Evolutionary conservation across 2,888 invertebrate genomes (phyloP), one percentile per base, ranked within the genome.

Genomic region (Scaptomyza cyrtandrae): DNA sequence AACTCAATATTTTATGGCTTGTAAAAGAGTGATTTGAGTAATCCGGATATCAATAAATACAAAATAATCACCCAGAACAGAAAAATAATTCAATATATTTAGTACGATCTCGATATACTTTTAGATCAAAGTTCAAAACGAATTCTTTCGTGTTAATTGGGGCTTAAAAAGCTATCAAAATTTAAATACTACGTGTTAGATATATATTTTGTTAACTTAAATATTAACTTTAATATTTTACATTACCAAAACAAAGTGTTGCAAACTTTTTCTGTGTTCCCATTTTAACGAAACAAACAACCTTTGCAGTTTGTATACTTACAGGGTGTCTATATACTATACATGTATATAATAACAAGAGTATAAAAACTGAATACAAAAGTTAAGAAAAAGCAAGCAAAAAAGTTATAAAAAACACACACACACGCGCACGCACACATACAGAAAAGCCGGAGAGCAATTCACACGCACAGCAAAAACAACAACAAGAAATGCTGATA

Each of bases 381-480:
- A 61, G 53, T 50, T 58, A 59, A 62, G 41, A 35, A 57, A 65
- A 68, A 58, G 49, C 49, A 65, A 71, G 62, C 57, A 76, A 68
- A 58, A 59, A 79, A 71, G 72, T 66, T 77, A 63, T 71, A 76
- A 80, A 73, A 60, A 31, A 49, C 7, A 9, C 39, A 39, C 7
- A 37, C 1, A 7, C 37, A 37, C 37, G n/a, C 37, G 14, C 37
- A 13, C 13, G 24, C 19, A 46, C 3, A 13, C 19, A 66, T 69
- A 71, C 63, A 71, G 59, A 74, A 75, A 77, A 75, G 63, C 80
- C 75, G 72, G 64, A 76, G 78, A 80, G 78, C 81, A 78, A 88
- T 85, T 84, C 85, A 69, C 85, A 86, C 87, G 89, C 87, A 86
- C 80, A 71, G 54, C 71, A 71, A 46, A 41, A 64, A 64, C 48